Percentiles rank a stretch among this genome's conserved stretches.
phyloP scores from a whole-genome alignment of 2,888 invertebrate genomes.

The Teinopalpus imperialis region DNA sequence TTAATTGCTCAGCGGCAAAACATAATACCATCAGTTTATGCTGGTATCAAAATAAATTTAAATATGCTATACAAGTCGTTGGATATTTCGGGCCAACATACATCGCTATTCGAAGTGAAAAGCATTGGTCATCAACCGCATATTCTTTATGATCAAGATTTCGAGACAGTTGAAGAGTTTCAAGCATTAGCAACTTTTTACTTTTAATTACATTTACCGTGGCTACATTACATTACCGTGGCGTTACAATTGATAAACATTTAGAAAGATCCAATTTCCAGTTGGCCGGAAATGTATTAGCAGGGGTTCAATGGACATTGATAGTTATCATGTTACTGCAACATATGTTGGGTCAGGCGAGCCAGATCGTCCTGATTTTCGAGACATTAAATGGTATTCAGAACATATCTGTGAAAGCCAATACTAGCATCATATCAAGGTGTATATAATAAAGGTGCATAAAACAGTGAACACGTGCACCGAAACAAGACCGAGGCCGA shows the following conservation, averaged over 20 bases:
- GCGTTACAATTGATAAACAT: constrained; percentile 34
- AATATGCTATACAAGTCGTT: constrained; percentile 6
- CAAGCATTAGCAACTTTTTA: constrained; percentile 25
- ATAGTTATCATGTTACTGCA: constrained; percentile 32
- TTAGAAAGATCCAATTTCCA: constrained; percentile 35
- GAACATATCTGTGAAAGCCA: too few relatives aligned
- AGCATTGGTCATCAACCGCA: constrained; percentile 37
- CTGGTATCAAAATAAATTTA: constrained; percentile 37
- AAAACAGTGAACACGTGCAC: too few relatives aligned
- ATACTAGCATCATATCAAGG: too few relatives aligned
- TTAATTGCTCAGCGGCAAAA: constrained; percentile 32
- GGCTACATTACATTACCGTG: constrained; percentile 33
- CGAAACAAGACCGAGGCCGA: too few relatives aligned
- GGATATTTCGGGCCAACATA: constrained; percentile 56
- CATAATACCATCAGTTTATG: constrained; percentile 37
- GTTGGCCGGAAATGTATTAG: constrained; percentile 31
- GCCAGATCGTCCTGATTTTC: constrained; percentile 29
- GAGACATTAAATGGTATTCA: too few relatives aligned
- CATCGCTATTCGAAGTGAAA: constrained; percentile 41
- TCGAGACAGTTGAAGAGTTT: constrained; percentile 30
- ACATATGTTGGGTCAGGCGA: constrained; percentile 30
- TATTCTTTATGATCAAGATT: constrained; percentile 36
- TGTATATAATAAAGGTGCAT: too few relatives aligned
- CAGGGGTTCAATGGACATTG: constrained; percentile 36
- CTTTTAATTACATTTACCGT: constrained; percentile 24